Conservation (phyloP, 2,888 invertebrate species). For the Cylindroiulus punctatus region DNA sequence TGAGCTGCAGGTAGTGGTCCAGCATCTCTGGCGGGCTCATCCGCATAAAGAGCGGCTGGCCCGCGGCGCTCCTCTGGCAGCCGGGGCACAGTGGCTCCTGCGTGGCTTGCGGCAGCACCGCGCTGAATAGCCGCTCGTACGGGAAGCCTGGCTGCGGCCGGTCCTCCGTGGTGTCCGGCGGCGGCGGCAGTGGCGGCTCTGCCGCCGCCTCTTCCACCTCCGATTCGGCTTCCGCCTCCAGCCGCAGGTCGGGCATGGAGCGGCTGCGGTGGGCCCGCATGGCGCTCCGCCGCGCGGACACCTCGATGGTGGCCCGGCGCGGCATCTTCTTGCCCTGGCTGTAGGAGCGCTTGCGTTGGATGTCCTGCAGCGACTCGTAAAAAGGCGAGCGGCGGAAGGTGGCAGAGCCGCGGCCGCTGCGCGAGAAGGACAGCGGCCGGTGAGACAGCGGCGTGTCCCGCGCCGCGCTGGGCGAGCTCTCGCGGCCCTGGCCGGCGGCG, state of each 20-base stretch:
- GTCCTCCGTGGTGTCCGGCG: conserved; percentile 17
- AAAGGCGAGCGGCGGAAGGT: conserved; percentile 62
- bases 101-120: background rate
- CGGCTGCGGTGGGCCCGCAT: background rate
- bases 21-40: conserved; percentile 52
- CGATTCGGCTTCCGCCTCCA: background rate
- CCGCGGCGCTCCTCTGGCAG: background rate
- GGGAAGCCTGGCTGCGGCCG: conserved; percentile 39
- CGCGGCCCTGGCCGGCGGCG: conserved; percentile 59
- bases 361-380: conserved; percentile 37
- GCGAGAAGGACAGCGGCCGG: conserved; percentile 69
- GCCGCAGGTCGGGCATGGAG: conserved; percentile 51
- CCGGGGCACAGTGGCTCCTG: background rate
- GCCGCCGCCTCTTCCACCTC: background rate
- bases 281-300: conserved; percentile 7
- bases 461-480: conserved; percentile 63
- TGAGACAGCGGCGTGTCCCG: conserved; percentile 65
- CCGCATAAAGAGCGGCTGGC: conserved; percentile 44
- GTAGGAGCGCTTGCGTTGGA: conserved; percentile 52
- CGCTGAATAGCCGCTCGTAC: conserved; percentile 46
- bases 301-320: conserved; percentile 49
- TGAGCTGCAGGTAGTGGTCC: conserved; percentile 46
- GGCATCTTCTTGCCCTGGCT: conserved; percentile 54
- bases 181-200: background rate
- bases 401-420: conserved; percentile 74